These are phyloP conservation scores for Pelodytes ibericus DNA, from an alignment of 2,797 vertebrate genomes.

Conservation along the genomic window DNA sequence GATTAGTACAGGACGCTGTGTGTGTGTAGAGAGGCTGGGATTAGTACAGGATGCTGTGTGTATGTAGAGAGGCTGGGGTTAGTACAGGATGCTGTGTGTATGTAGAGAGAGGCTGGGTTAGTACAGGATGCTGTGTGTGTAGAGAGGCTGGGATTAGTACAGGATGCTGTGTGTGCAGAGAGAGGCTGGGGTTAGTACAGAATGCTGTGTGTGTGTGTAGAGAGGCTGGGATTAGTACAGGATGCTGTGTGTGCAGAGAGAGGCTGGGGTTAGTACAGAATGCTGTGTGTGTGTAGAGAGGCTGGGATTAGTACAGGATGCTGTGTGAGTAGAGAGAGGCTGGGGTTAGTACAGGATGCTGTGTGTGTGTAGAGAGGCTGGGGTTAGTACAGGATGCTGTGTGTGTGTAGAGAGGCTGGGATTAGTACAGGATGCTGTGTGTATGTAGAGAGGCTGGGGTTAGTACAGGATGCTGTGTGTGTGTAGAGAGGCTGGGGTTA, in stretches of 20 bases:
- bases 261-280: not conserved
- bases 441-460: not conserved
- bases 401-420: not conserved
- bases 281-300: not conserved
- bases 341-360: constrained; percentile 1
- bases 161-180: not conserved
- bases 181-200: no score
- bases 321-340: not conserved
- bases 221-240: not conserved
- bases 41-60: not conserved
- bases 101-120: not conserved
- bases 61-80: not conserved
- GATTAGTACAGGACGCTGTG: no score
- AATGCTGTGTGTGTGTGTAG: not conserved
- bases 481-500: not conserved
- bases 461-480: not conserved
- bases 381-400: no score
- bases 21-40: not conserved
- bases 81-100: not conserved
- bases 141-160: not conserved
- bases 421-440: not conserved
- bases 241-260: not conserved
- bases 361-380: not conserved
- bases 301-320: not conserved
- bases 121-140: constrained; percentile 1